Evolutionary conservation across 92 coral and sea anemone species (phyloP), one percentile per base, ranked within the genome.

Genomic region (Anthopleura xanthogrammica): DNA sequence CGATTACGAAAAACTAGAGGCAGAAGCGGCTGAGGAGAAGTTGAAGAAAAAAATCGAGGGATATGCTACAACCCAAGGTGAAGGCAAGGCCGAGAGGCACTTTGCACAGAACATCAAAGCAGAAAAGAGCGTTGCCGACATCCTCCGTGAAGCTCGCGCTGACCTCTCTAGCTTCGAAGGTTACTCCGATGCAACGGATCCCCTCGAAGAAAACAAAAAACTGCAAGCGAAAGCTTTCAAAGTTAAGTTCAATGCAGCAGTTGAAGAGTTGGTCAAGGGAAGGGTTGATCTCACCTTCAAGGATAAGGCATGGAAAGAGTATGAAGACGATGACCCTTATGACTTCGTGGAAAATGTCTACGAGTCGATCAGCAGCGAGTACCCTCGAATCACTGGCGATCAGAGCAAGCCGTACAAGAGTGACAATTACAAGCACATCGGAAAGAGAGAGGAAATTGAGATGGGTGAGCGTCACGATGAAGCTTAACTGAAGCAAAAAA

Each of bases 161-260:
- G 78, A 91, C 52, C 90, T 91, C 29, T 43, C 86, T 41, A 83
- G 78, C 42, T 80, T 91, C 80, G 86, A 88, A 77, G 89, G 89
- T 65, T 88, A 88, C 80, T 86, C 75, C 65, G 84, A 91, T n/a
- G 90, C 92, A 72, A 85, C 88, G 29, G 86, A 89, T 3, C 78
- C 89, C 43, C 83, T 88, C 73, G 94, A 88, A 19, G 90, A 86
- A 36, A 83, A 88, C 65, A 79, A 88, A 62, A 68, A 66, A 5
- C 78, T 80, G 16, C 88, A 91, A 77, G 92, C 92, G 11, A 85
- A 88, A 29, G 94, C 92, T 2, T 90, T 89, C 16, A 89, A 83
- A 5, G 83, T 86, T 2, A 90, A 91, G 6, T 91, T 91, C 86
- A 86, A 88, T 41, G 83, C 79, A 14, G 77, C 78, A 68, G 94